Percentiles rank a stretch among this genome's conserved stretches.
Evolutionary conservation across 1,140 invertebrate genomes (phyloP).

Genomic region (Rhyacophila brunnea): DNA sequence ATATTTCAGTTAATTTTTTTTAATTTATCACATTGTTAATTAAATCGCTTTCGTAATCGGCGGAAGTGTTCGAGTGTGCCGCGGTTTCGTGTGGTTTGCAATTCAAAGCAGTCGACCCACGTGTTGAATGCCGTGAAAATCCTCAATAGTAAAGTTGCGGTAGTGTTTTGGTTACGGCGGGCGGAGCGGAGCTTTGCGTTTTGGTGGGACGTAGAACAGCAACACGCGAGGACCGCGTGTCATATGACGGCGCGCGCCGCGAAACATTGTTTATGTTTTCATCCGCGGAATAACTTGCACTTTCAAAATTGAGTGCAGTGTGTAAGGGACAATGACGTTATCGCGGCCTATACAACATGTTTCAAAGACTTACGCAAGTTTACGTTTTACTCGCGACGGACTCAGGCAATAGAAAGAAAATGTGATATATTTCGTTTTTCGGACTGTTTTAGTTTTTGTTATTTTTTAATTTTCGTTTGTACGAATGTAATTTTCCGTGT

Average conservation of each 20-base stretch:
- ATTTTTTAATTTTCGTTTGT: constrained; percentile 24
- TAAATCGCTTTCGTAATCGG: no score
- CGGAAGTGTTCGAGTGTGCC: no score
- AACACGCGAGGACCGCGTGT: constrained; percentile 3
- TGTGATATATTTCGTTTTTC: constrained; percentile 19
- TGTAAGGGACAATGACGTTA: background rate
- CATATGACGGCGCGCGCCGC: constrained; percentile 8
- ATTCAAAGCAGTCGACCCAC: background rate
- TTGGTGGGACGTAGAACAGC: background rate
- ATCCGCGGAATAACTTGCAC: constrained; percentile 2
- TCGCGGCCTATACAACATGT: constrained; percentile 4
- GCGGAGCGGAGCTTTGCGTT: background rate
- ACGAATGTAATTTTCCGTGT: no score
- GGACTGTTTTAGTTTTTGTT: constrained; percentile 14
- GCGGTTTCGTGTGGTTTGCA: no score
- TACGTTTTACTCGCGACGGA: constrained; percentile 7
- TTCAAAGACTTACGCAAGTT: constrained; percentile 13
- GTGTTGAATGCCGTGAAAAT: background rate
- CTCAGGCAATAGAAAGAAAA: constrained; percentile 15
- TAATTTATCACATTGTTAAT: no score
- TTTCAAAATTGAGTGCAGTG: background rate
- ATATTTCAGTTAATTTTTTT: no score
- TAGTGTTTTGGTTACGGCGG: background rate
- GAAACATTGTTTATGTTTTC: constrained; percentile 19
- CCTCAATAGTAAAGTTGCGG: background rate